A percentile compares a stretch with the other conserved stretches of the same genome.
Conservation (phyloP, 2,113 vertebrate species). For the Zeus faber region DNA sequence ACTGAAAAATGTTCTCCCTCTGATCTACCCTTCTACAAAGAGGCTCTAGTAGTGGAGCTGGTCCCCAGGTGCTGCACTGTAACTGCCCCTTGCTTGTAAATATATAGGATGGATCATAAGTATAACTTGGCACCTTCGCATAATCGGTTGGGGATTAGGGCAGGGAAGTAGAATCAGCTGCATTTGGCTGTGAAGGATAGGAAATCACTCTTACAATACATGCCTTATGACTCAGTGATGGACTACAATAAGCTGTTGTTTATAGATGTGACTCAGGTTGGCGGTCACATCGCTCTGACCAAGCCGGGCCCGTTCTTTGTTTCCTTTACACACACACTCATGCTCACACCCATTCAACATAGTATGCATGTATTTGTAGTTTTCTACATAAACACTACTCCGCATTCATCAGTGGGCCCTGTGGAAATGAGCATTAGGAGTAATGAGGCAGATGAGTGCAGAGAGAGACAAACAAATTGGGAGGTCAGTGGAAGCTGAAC, state of each 20-base stretch:
- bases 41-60: too few relatives aligned
- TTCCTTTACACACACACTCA: neutral
- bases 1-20: too few relatives aligned
- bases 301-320: too few relatives aligned
- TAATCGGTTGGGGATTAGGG: constrained; percentile 1
- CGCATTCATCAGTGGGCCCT: constrained; percentile 24
- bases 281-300: too few relatives aligned
- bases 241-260: neutral
- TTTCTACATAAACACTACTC: constrained; percentile 9
- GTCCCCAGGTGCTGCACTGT: too few relatives aligned
- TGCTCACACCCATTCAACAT: too few relatives aligned
- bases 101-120: too few relatives aligned
- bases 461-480: too few relatives aligned
- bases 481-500: too few relatives aligned
- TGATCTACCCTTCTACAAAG: too few relatives aligned
- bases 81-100: too few relatives aligned
- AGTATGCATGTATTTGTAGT: neutral
- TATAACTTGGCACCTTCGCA: too few relatives aligned
- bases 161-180: neutral
- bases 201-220: neutral
- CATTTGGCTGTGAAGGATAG: neutral
- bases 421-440: neutral
- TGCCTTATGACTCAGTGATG: neutral
- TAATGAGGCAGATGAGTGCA: constrained; percentile 12
- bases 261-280: neutral